These are phyloP conservation scores for Trichacis sp. DNA, from an alignment of 2,888 invertebrate genomes.

Conservation along the genomic window DNA sequence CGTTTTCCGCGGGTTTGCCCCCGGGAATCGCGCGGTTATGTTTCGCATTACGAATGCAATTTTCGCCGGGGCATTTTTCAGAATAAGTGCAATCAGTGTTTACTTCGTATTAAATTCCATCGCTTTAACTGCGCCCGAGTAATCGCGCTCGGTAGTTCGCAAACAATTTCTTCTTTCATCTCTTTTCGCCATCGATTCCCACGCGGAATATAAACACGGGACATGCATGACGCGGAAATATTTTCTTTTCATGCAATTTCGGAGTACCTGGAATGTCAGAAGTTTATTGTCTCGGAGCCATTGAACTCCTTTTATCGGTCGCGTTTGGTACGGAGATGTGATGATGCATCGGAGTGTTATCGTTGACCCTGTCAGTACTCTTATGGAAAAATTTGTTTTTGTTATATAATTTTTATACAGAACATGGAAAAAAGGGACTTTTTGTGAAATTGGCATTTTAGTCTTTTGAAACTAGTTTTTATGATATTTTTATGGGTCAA, in stretches of 20 bases:
- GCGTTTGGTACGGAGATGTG: constrained; percentile 66
- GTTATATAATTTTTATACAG: too few relatives aligned
- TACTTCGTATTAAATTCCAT: not conserved
- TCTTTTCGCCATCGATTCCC: not conserved
- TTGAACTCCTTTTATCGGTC: constrained; percentile 69
- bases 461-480: too few relatives aligned
- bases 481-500: too few relatives aligned
- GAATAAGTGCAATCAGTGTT: constrained; percentile 4
- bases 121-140: not conserved
- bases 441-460: too few relatives aligned
- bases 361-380: constrained; percentile 71
- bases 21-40: not conserved
- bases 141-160: not conserved
- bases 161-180: not conserved
- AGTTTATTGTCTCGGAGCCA: constrained; percentile 73
- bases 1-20: not conserved
- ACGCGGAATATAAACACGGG: not conserved
- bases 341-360: constrained; percentile 73
- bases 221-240: too few relatives aligned
- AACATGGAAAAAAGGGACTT: too few relatives aligned
- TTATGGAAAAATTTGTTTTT: too few relatives aligned
- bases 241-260: constrained; percentile 10
- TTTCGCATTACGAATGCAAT: constrained; percentile 7
- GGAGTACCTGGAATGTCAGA: constrained; percentile 71
- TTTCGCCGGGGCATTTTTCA: constrained; percentile 7